Evolutionary conservation across 1,140 invertebrate genomes (phyloP).

Genomic region (Pseudomyrmex sp.): DNA sequence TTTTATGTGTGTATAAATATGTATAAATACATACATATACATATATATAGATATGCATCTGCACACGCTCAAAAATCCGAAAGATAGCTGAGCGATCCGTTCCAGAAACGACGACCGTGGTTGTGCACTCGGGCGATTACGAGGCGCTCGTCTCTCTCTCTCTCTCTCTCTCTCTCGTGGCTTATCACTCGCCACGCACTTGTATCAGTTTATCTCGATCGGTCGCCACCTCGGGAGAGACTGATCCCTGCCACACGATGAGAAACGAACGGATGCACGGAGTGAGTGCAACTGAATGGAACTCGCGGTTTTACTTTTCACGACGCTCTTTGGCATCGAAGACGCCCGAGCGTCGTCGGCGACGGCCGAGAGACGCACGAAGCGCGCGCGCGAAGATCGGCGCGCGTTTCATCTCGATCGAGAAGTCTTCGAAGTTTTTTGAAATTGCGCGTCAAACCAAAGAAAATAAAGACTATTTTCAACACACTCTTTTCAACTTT

Average conservation of each 20-base stretch:
- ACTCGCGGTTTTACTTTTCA: slow-evolving; percentile 25
- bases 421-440: too few relatives aligned
- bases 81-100: slow-evolving; percentile 32
- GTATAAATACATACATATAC: too few relatives aligned
- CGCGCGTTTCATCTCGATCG: background rate
- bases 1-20: background rate
- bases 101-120: background rate
- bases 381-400: slow-evolving; percentile 8
- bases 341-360: slow-evolving; percentile 51
- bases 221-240: background rate
- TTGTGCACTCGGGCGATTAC: slow-evolving; percentile 52
- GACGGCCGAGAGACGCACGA: slow-evolving; percentile 40
- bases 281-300: slow-evolving; percentile 68
- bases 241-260: slow-evolving; percentile 54
- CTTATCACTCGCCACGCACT: slow-evolving; percentile 67
- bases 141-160: background rate
- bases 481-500: too few relatives aligned
- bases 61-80: slow-evolving; percentile 45
- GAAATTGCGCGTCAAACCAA: too few relatives aligned
- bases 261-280: slow-evolving; percentile 68
- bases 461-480: too few relatives aligned
- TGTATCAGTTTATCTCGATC: slow-evolving; percentile 69
- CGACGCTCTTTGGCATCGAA: slow-evolving; percentile 51
- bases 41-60: background rate
- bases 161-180: background rate